Evolutionary conservation across 2,113 vertebrate species (phyloP).

Genomic region (Xiphophorus hellerii): DNA sequence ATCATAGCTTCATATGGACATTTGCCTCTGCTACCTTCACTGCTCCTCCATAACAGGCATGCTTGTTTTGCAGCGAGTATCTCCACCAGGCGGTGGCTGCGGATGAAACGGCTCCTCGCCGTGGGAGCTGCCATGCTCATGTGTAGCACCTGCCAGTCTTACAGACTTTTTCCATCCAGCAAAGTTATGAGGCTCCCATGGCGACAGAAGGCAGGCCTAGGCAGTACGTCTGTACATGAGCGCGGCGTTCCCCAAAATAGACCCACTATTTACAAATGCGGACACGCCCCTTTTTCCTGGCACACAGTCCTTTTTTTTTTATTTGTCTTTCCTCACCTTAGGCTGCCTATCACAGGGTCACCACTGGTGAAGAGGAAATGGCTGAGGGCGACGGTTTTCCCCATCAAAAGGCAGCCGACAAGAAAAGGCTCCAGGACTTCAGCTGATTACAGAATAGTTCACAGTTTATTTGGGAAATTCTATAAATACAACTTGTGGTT

Average conservation of each 20-base stretch:
- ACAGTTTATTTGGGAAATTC: background rate
- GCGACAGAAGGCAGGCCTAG: constrained; percentile 79
- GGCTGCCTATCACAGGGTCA: constrained; percentile 40
- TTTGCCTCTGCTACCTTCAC: background rate
- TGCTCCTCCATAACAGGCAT: constrained; percentile 34
- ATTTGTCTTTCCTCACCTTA: constrained; percentile 31
- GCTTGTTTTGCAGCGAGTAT: constrained; percentile 64
- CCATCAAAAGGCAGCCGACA: background rate
- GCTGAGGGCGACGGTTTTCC: constrained; percentile 51
- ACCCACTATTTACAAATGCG: constrained; percentile 71
- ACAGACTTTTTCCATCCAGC: constrained; percentile 76
- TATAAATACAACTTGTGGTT: background rate
- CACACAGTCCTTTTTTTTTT: constrained; percentile 34
- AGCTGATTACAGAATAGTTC: constrained; percentile 6
- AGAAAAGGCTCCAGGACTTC: constrained; percentile 12
- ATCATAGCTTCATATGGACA: background rate
- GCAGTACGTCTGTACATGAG: constrained; percentile 62
- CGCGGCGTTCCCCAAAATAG: constrained; percentile 74
- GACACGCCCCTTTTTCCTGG: constrained; percentile 78
- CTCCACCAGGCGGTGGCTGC: constrained; percentile 53
- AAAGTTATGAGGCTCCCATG: constrained; percentile 74
- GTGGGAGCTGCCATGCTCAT: constrained; percentile 73
- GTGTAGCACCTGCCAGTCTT: constrained; percentile 81
- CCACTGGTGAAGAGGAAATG: constrained; percentile 60
- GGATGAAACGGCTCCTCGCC: constrained; percentile 52